Evolutionary conservation across 2,113 vertebrate species (phyloP).

Genomic region (Geococcyx californianus): DNA sequence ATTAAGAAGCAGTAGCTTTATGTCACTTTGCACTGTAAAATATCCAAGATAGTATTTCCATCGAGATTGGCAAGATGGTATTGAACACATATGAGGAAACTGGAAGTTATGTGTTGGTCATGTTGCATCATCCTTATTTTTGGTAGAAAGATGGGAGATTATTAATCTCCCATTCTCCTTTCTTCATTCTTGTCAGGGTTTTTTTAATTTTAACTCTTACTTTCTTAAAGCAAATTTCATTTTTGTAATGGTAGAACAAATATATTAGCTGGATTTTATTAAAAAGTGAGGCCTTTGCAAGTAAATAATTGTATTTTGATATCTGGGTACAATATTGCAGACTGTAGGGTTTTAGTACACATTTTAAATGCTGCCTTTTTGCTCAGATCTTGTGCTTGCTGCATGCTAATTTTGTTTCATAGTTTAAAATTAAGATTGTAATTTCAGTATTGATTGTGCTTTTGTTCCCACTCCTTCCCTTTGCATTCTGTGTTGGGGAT

Average conservation of each 20-base stretch:
- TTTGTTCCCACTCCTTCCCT: not conserved
- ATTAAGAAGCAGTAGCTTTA: not conserved
- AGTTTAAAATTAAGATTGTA: not conserved
- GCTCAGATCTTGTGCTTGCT: not conserved
- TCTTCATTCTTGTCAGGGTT: not conserved
- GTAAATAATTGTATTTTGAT: not conserved
- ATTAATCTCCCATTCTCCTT: not conserved
- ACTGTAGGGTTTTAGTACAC: not conserved
- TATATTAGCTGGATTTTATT: not conserved
- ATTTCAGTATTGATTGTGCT: not conserved
- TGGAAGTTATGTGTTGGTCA: not conserved
- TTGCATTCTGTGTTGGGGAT: not conserved
- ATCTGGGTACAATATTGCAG: not conserved
- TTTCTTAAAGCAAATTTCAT: not conserved
- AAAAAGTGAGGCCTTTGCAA: not conserved
- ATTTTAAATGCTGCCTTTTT: not conserved
- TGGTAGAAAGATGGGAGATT: not conserved
- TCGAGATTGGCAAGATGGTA: not conserved
- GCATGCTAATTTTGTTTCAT: not conserved
- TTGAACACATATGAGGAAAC: not conserved
- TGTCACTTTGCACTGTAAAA: not conserved
- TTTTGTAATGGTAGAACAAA: not conserved
- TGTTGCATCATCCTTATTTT: not conserved
- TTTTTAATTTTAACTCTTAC: not conserved
- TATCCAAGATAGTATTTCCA: not conserved